A percentile compares a stretch with the other conserved stretches of the same genome.
Evolutionary conservation across 2,797 vertebrate species (phyloP).

Genomic region (Silurus lanzhouensis): DNA sequence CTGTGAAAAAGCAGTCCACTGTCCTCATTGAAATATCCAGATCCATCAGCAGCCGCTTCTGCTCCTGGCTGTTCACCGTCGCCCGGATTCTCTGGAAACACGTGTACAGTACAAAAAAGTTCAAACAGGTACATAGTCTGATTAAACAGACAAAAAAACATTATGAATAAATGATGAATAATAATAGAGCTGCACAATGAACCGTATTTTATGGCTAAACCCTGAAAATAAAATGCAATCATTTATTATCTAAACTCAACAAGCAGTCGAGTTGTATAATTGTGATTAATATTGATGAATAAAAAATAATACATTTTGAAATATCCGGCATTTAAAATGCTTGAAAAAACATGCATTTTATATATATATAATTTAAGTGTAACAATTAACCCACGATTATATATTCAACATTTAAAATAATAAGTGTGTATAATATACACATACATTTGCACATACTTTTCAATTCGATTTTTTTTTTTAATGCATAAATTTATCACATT

Average conservation of each 20-base stretch:
- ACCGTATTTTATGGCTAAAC: not conserved
- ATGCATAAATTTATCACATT: not conserved
- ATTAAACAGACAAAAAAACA: not conserved
- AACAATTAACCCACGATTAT: too few relatives aligned
- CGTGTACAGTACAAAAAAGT: not conserved
- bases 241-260: not conserved
- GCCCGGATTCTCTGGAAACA: conserved; percentile 85
- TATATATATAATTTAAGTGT: too few relatives aligned
- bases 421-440: too few relatives aligned
- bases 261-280: not conserved
- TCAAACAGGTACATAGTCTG: not conserved
- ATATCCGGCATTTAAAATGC: too few relatives aligned
- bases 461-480: too few relatives aligned
- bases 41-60: conserved; percentile 94
- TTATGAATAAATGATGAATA: not conserved
- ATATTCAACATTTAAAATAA: too few relatives aligned
- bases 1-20: conserved; percentile 92
- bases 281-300: too few relatives aligned
- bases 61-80: conserved; percentile 95
- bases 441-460: too few relatives aligned
- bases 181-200: not conserved
- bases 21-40: conserved; percentile 97
- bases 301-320: too few relatives aligned
- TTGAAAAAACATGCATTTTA: too few relatives aligned
- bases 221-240: not conserved